Evolutionary conservation across 2,113 vertebrate genomes (phyloP), one percentile per base, ranked within the genome.

Genomic region (Passerina amoena): DNA sequence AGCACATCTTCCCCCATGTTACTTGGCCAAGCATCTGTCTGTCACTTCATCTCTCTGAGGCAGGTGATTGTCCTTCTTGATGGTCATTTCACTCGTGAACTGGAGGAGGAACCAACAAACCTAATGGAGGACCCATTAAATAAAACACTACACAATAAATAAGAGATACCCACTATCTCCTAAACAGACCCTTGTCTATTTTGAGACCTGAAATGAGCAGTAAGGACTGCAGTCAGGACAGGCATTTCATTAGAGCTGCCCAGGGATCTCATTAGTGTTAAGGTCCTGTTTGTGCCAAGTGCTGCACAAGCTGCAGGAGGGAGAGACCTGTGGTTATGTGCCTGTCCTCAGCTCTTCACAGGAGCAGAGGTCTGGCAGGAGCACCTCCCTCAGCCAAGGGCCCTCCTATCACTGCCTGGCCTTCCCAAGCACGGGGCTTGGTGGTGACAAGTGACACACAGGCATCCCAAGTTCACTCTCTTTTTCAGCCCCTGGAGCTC

Each of bases 291-390:
- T 54, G 22, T 59, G 54, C 42, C 30, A 44, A 86, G 50, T 70
- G 63, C 64, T 77, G n/a, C 25, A 61, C 63, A 77, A 88, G 69
- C 18, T 63, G 33, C 87, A 79, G 69, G 38, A 87, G 61, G 27
- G 33, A 78, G 21, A 68, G 16, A 31, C 0, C 0, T 59, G n/a
- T 54, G 38, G 19, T 63, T 89, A 68, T 5, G 0, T 82, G 60
- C 60, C 64, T 63, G 23, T 84, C 69, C 30, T 92, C 15, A 0
- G 4, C 28, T 12, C 15, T 73, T 16, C 47, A 3, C 2, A 37
- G 69, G 14, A 75, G 20, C 73, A 66, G 33, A 77, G 40, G 10
- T 31, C 37, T 63, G 40, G 22, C 47, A 60, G 17, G 31, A 88
- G 19, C 22, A 78, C 9, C 16, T 63, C 88, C 37, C 63, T 77